These are phyloP conservation scores for sheep (Ovis aries) DNA, from an alignment of 2,113 vertebrate species.

Conservation along the genomic window ARS-UI_Ramb_v3.0 NC_056080.1:487001-487500, in stretches of 20 bases:
- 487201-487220: background rate
- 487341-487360: background rate
- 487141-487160: background rate
- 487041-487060: background rate
- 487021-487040: rapidly evolving
- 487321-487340: background rate
- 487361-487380: background rate
- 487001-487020: rapidly evolving
- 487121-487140: background rate
- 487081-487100: background rate
- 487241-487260: background rate
- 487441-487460: too few species aligned
- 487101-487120: background rate
- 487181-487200: background rate
- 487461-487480: background rate
- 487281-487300: rapidly evolving
- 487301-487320: background rate
- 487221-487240: background rate
- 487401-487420: rapidly evolving
- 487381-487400: background rate
- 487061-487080: rapidly evolving
- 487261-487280: background rate
- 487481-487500: background rate
- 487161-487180: background rate
- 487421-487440: rapidly evolving